These are phyloP conservation scores for Temnopleurus reevesii DNA, from an alignment of 53 echinoderm and acorn worm species.

Conservation along the genomic window DNA sequence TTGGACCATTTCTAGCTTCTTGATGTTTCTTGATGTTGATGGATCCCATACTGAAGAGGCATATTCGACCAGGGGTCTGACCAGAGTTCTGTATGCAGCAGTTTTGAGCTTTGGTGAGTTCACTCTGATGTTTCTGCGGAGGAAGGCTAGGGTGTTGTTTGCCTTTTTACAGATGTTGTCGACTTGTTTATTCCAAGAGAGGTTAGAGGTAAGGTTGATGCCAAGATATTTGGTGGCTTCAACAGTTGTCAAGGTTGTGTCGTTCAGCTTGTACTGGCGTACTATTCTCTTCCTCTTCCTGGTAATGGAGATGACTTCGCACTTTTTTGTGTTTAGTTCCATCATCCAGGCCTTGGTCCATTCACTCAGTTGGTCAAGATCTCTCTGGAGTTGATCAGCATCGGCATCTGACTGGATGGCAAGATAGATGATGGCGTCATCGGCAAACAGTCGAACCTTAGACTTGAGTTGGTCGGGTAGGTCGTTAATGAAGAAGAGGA, in stretches of 20 bases:
- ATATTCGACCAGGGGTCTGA: conserved; percentile 44
- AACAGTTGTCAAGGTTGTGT: not conserved
- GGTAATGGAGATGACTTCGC: conserved; percentile 35
- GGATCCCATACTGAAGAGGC: conserved; percentile 44
- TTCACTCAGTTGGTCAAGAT: conserved; percentile 17
- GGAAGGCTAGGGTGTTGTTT: conserved; percentile 45
- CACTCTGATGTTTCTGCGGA: not conserved
- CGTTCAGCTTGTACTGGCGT: conserved; percentile 9
- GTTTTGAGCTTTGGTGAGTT: conserved; percentile 28
- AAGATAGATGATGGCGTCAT: conserved; percentile 43
- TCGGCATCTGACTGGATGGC: conserved; percentile 14
- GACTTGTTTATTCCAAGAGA: conserved; percentile 22
- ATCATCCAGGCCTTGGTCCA: conserved; percentile 46
- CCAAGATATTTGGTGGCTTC: conserved; percentile 4
- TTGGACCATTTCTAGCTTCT: conserved; percentile 51
- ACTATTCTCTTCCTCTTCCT: too few species aligned
- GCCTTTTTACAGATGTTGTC: conserved; percentile 15
- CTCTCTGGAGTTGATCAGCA: conserved; percentile 21
- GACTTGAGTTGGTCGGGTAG: conserved; percentile 39
- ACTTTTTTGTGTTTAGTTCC: conserved; percentile 28
- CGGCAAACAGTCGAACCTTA: conserved; percentile 50
- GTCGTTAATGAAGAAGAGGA: conserved; percentile 59
- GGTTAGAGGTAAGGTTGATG: not conserved
- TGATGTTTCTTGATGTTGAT: conserved; percentile 2
- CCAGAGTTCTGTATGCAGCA: conserved; percentile 2